Percentiles rank a stretch among this genome's conserved stretches.
These are phyloP conservation scores for Thryonomys swinderianus DNA, from an alignment of 2,113 vertebrate species.

Conservation along the genomic window DNA sequence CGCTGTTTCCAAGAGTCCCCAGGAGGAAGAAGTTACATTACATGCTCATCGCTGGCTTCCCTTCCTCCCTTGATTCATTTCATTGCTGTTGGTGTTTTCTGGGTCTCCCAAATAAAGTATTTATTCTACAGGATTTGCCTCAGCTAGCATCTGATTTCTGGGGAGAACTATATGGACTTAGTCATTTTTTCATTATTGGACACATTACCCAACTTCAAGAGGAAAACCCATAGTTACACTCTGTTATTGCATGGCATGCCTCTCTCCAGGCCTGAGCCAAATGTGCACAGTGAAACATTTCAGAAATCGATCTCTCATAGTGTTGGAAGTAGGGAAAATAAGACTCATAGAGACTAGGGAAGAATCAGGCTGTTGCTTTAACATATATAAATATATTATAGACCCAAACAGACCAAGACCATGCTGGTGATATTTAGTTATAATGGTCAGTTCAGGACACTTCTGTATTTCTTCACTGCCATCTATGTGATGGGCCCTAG, in stretches of 20 bases:
- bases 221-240: background rate
- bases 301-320: background rate
- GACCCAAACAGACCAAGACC: background rate
- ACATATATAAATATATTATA: background rate
- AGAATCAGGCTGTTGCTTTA: background rate
- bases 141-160: background rate
- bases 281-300: background rate
- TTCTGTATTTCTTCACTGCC: background rate
- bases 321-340: background rate
- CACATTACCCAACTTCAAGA: background rate
- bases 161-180: background rate
- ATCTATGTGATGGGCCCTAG: background rate
- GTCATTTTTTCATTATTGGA: background rate
- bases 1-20: background rate
- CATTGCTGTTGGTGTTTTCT: background rate
- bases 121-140: background rate
- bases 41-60: background rate
- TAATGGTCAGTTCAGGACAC: background rate
- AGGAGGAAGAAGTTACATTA: background rate
- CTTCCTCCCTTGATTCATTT: background rate
- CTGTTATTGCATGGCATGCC: background rate
- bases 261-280: background rate
- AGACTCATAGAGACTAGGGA: background rate
- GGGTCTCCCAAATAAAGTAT: background rate
- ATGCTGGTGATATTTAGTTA: background rate